These are phyloP conservation scores for Balaeniceps rex DNA, from an alignment of 2,113 vertebrate species.

Conservation along the genomic window DNA sequence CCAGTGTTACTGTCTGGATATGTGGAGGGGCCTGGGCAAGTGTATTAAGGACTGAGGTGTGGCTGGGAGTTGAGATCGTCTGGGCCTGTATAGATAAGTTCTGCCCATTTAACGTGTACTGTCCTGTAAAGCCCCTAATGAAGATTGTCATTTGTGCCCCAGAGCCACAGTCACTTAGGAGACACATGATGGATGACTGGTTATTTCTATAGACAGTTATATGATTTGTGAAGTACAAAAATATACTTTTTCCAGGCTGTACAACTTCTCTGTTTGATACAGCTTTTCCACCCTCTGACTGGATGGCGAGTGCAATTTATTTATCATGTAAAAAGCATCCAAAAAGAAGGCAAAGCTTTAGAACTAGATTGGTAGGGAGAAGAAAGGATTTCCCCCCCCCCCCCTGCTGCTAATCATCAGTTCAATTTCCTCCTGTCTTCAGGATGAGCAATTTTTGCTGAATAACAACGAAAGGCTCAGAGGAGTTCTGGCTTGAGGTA, in stretches of 20 bases:
- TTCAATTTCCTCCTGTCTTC: neutral
- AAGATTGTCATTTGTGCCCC: neutral
- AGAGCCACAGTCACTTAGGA: neutral
- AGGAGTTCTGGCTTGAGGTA: neutral
- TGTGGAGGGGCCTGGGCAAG: neutral
- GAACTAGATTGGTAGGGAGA: neutral
- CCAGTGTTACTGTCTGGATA: neutral
- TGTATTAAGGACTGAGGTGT: neutral
- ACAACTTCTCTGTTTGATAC: neutral
- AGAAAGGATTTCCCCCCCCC: neutral
- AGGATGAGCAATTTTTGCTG: neutral
- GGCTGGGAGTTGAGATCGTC: neutral
- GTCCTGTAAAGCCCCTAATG: neutral
- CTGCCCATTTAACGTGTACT: neutral
- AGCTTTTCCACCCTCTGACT: neutral
- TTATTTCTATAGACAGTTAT: neutral
- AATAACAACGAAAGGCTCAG: neutral
- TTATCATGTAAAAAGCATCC: neutral
- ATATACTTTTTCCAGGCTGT: neutral
- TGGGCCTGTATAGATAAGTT: neutral
- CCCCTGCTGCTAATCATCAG: neutral
- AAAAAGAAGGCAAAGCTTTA: neutral
- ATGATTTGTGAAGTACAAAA: neutral
- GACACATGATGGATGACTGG: neutral
- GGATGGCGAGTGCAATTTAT: neutral